These are phyloP conservation scores for Stigmatopora argus DNA, from an alignment of 2,113 vertebrate species.

Conservation along the genomic window DNA sequence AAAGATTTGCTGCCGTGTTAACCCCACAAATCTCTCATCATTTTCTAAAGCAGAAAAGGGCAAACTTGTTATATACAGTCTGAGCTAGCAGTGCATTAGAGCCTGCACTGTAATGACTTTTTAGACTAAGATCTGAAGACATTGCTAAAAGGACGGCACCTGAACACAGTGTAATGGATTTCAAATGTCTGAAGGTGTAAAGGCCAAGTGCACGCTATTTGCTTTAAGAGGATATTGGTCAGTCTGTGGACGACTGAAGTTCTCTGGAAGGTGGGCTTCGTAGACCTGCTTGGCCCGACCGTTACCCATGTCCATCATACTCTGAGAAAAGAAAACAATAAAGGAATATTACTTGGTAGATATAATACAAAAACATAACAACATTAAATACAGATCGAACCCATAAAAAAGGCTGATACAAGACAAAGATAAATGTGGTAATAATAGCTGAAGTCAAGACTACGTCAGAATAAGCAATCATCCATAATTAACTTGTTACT, in stretches of 20 bases:
- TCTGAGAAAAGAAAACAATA: slow-evolving; percentile 66
- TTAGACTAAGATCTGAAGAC: neutral
- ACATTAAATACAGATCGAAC: slow-evolving; percentile 21
- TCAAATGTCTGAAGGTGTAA: neutral
- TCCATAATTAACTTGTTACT: slow-evolving; percentile 70
- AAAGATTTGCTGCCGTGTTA: slow-evolving; percentile 39
- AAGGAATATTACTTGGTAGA: neutral
- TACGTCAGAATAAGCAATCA: slow-evolving; percentile 63
- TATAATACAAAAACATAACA: neutral
- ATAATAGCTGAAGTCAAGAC: slow-evolving; percentile 48
- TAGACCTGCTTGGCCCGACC: slow-evolving; percentile 85
- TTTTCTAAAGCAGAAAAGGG: slow-evolving; percentile 26
- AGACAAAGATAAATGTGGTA: slow-evolving; percentile 54
- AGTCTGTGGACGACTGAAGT: slow-evolving; percentile 91
- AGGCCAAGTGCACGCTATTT: slow-evolving; percentile 2
- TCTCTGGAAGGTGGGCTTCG: slow-evolving; percentile 93
- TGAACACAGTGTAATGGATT: neutral
- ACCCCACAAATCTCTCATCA: slow-evolving; percentile 38
- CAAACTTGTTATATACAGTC: slow-evolving; percentile 21
- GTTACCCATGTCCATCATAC: slow-evolving; percentile 98
- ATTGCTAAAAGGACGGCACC: neutral
- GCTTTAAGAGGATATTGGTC: slow-evolving; percentile 92
- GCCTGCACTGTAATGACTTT: neutral
- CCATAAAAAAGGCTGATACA: slow-evolving; percentile 51
- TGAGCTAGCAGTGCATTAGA: slow-evolving; percentile 6